Conservation (phyloP, 2,888 invertebrate species). For the Pachycephus smyrnensis region DNA sequence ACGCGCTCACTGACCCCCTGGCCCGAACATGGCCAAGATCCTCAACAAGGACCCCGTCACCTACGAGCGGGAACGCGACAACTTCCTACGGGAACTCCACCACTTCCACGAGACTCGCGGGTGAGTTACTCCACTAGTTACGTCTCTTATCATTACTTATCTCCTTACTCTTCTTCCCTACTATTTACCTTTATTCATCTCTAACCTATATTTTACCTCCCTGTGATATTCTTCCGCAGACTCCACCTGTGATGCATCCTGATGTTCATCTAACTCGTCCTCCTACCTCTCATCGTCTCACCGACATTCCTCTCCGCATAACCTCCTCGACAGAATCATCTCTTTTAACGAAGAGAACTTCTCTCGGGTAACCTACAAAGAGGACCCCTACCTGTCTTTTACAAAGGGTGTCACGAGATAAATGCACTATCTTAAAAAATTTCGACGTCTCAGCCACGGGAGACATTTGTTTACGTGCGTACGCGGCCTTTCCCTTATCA, state of each 20-base stretch:
- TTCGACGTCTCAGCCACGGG: conserved; percentile 9
- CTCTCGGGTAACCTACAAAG: background rate
- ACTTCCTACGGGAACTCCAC: conserved; percentile 86
- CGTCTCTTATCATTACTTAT: background rate
- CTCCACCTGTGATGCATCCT: background rate
- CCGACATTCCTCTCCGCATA: background rate
- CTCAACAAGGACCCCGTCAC: conserved; percentile 79
- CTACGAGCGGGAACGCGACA: conserved; percentile 82
- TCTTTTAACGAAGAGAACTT: background rate
- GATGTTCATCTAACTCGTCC: background rate
- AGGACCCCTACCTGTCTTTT: background rate
- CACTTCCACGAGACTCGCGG: conserved; percentile 93
- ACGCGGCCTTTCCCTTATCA: conserved; percentile 15
- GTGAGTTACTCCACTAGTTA: conserved; percentile 72
- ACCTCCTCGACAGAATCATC: background rate
- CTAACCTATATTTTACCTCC: background rate
- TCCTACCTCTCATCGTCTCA: background rate
- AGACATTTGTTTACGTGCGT: conserved; percentile 6
- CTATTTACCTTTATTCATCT: background rate
- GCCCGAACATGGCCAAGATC: conserved; percentile 72
- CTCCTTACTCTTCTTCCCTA: background rate
- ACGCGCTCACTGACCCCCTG: conserved; percentile 25
- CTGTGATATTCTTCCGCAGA: background rate
- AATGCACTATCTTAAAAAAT: conserved; percentile 7
- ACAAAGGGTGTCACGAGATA: background rate